Percentiles rank a stretch among this genome's conserved stretches.
Evolutionary conservation across 2,113 vertebrate species (phyloP).

Genomic region (Corythornis vintsioides): DNA sequence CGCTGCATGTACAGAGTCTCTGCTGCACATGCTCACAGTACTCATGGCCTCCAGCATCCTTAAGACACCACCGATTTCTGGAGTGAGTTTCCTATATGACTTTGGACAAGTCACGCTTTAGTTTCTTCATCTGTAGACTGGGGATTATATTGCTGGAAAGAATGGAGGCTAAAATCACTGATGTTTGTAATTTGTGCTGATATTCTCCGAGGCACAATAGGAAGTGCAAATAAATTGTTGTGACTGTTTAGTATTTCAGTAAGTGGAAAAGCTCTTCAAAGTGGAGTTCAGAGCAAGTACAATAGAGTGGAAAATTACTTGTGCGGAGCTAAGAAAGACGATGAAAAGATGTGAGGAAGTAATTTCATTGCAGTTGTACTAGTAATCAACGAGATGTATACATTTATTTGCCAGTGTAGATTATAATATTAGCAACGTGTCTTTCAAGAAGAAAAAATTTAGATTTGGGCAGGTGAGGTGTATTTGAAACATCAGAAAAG

Average conservation of each 20-base stretch:
- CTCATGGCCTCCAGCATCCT: slow-evolving; percentile 23
- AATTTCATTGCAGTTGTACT: slow-evolving; percentile 51
- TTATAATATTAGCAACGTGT: slow-evolving; percentile 24
- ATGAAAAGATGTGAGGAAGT: neutral
- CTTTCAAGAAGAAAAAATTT: neutral
- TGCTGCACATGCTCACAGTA: neutral
- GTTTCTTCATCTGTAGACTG: slow-evolving; percentile 34
- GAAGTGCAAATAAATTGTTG: slow-evolving; percentile 65
- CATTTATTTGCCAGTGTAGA: slow-evolving; percentile 3
- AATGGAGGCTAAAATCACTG: slow-evolving; percentile 59
- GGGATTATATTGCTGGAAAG: slow-evolving; percentile 45
- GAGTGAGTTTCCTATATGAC: slow-evolving; percentile 43
- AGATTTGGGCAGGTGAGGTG: neutral
- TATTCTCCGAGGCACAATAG: slow-evolving; percentile 60
- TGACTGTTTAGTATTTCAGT: slow-evolving; percentile 64
- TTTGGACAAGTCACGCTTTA: slow-evolving; percentile 50
- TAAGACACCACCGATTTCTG: slow-evolving; percentile 1
- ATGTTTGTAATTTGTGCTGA: slow-evolving; percentile 68
- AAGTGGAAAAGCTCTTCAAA: slow-evolving; percentile 63
- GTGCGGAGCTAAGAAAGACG: slow-evolving; percentile 21
- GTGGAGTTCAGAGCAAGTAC: slow-evolving; percentile 50
- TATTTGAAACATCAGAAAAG: neutral
- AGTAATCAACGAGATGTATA: slow-evolving; percentile 31
- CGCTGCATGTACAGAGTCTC: neutral
- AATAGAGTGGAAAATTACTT: slow-evolving; percentile 65